phyloP scores from a whole-genome alignment of 2,797 vertebrate species.

The Semotilus atromaculatus region DNA sequence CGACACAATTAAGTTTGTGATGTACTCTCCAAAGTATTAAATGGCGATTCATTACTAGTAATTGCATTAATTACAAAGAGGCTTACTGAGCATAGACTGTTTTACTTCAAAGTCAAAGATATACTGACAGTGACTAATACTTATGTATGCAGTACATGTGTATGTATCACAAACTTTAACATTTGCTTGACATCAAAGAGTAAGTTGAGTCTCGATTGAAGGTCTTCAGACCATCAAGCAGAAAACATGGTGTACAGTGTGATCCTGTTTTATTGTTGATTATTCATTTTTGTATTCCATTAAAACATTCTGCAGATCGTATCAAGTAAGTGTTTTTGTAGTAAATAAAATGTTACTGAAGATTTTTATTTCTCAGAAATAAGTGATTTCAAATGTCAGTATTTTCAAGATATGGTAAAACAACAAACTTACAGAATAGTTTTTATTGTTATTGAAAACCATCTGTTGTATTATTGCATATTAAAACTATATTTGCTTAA shows the following conservation, averaged over 20 bases:
- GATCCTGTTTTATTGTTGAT: conserved; percentile 3
- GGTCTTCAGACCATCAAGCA: neutral
- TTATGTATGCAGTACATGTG: neutral
- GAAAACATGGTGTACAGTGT: neutral
- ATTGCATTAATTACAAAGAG: conserved; percentile 1
- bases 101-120: neutral
- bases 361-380: conserved; percentile 19
- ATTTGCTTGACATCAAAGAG: neutral
- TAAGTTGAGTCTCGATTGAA: neutral
- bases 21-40: neutral
- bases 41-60: neutral
- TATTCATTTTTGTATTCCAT: conserved; percentile 26
- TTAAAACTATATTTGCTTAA: neutral
- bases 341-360: neutral
- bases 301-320: conserved; percentile 2
- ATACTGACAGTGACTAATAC: neutral
- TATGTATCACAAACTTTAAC: neutral
- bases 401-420: neutral
- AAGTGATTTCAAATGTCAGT: neutral
- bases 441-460: neutral
- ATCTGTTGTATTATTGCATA: neutral
- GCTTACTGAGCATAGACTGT: neutral
- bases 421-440: neutral
- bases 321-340: neutral
- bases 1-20: neutral